phyloP scores from a whole-genome alignment of 1,140 invertebrate species.

The Nomia melanderi region DNA sequence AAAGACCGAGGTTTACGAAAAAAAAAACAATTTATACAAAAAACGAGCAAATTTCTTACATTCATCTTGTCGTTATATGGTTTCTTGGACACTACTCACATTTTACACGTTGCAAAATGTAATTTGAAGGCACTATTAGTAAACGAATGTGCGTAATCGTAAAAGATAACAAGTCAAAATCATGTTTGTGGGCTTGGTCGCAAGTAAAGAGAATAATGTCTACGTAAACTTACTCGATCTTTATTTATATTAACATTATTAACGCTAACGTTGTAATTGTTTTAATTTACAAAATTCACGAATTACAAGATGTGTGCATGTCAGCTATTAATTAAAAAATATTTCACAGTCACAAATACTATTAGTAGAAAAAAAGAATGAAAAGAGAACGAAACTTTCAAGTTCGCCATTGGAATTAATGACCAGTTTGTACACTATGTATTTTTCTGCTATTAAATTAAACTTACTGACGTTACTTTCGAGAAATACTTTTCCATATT shows the following conservation, averaged over 20 bases:
- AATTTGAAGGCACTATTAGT: neutral
- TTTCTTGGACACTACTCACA: neutral
- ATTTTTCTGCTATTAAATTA: conserved; percentile 25
- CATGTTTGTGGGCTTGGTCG: neutral
- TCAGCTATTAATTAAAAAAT: conserved; percentile 53
- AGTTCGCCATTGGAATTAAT: conserved; percentile 29
- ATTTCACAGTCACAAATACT: conserved; percentile 51
- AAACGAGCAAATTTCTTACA: conserved; percentile 31
- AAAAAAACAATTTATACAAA: conserved; percentile 43
- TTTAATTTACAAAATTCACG: conserved; percentile 67
- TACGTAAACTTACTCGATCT: conserved; percentile 64
- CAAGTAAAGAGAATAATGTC: conserved; percentile 6
- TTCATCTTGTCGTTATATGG: conserved; percentile 2
- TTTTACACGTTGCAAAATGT: neutral
- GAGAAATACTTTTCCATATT: neutral
- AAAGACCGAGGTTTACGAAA: conserved; percentile 20
- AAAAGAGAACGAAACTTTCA: conserved; percentile 27
- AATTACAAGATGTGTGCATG: conserved; percentile 66
- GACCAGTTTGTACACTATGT: conserved; percentile 48
- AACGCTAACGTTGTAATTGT: conserved; percentile 57
- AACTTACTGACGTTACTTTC: conserved; percentile 6
- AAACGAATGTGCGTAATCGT: neutral
- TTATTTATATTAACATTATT: conserved; percentile 69
- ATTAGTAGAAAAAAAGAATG: conserved; percentile 15
- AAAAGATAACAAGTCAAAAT: neutral